These are phyloP conservation scores for Chymomyza fuscimana DNA, from an alignment of 2,888 invertebrate species.

Conservation along the genomic window DNA sequence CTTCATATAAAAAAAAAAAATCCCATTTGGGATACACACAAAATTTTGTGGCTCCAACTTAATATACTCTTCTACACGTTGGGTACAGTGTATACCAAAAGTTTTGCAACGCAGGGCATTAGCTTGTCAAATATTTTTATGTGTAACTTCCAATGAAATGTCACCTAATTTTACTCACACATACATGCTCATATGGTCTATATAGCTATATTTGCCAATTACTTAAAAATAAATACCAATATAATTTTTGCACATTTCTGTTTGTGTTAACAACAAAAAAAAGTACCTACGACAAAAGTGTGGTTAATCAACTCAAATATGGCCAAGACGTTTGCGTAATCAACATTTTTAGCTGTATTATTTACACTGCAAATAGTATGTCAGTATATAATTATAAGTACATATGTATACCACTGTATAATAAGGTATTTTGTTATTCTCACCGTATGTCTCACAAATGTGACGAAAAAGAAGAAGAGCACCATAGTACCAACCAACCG, in stretches of 20 bases:
- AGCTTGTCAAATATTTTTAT: not conserved
- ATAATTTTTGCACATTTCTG: slow-evolving; percentile 1
- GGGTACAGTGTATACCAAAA: too few species aligned
- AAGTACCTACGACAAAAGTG: not conserved
- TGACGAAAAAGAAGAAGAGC: slow-evolving; percentile 35
- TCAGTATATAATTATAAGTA: slow-evolving; percentile 4
- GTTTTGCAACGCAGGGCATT: not conserved
- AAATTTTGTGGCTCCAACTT: too few species aligned
- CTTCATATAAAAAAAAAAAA: too few species aligned
- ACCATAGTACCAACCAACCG: slow-evolving; percentile 25
- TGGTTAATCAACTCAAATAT: slow-evolving; percentile 27
- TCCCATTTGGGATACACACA: too few species aligned
- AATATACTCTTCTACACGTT: too few species aligned
- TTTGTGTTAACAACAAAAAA: not conserved
- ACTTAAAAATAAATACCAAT: not conserved
- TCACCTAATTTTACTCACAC: not conserved
- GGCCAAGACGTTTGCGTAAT: slow-evolving; percentile 63
- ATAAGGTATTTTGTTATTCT: slow-evolving; percentile 49
- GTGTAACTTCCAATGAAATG: not conserved
- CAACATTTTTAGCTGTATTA: slow-evolving; percentile 53
- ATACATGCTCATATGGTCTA: not conserved
- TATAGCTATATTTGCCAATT: not conserved
- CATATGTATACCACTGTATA: not conserved
- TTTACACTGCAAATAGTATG: slow-evolving; percentile 44
- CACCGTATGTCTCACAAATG: slow-evolving; percentile 50